Conservation (phyloP, 2,113 vertebrate genomes). For the Rutilus rutilus region DNA sequence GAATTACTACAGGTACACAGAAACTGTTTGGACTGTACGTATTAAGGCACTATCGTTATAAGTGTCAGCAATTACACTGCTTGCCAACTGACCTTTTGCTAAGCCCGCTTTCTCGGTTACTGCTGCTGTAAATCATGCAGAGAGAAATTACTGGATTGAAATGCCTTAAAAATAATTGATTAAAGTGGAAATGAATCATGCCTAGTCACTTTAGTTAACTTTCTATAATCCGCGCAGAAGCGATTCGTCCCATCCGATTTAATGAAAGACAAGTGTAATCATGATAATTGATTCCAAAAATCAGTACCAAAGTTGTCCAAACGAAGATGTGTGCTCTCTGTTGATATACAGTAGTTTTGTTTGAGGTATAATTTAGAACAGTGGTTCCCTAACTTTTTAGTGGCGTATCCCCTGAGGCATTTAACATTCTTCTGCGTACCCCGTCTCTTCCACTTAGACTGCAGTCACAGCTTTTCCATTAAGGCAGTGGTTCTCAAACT, state of each 20-base stretch:
- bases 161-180: background rate
- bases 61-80: background rate
- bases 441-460: too few relatives aligned
- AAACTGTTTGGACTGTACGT: background rate
- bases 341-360: too few relatives aligned
- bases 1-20: slow-evolving; percentile 84
- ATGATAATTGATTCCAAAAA: too few relatives aligned
- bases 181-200: slow-evolving; percentile 6
- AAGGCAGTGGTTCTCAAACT: too few relatives aligned
- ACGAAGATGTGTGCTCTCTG: too few relatives aligned
- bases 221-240: background rate
- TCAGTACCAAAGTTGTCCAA: too few relatives aligned
- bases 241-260: background rate
- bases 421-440: too few relatives aligned
- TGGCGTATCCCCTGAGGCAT: too few relatives aligned
- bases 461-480: too few relatives aligned
- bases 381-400: too few relatives aligned
- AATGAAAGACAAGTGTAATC: too few relatives aligned
- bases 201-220: background rate
- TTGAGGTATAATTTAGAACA: too few relatives aligned
- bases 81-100: slow-evolving; percentile 1
- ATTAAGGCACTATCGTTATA: background rate
- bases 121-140: background rate
- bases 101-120: background rate
- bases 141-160: slow-evolving; percentile 2